A percentile compares a stretch with the other conserved stretches of the same genome.
Conservation (phyloP, 2,888 invertebrate genomes). For the Amphiduros pacificus region DNA sequence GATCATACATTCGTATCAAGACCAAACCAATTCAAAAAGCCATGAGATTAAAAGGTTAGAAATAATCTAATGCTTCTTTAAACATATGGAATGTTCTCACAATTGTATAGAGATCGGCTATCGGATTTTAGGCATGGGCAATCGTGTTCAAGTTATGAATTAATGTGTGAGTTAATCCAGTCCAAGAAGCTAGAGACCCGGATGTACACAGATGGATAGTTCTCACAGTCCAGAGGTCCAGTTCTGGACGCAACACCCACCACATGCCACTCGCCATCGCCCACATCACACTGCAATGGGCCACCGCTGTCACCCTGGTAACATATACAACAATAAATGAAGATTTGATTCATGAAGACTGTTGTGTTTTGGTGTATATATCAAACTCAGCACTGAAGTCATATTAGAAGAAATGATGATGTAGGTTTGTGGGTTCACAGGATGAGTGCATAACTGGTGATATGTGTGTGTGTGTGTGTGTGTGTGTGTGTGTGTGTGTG, state of each 20-base stretch:
- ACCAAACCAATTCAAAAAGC: no score
- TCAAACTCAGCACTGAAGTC: background rate
- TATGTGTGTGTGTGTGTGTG: background rate
- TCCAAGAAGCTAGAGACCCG: slow-evolving; percentile 2
- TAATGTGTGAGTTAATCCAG: background rate
- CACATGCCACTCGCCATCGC: slow-evolving; percentile 8
- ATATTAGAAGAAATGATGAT: background rate
- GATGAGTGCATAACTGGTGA: background rate
- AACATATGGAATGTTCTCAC: no score
- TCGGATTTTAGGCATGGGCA: no score
- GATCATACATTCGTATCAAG: no score
- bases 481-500: background rate
- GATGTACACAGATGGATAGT: slow-evolving; percentile 19
- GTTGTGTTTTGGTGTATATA: background rate
- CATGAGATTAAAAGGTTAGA: no score
- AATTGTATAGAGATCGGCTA: no score
- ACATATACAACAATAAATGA: no score
- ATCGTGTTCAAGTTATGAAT: no score
- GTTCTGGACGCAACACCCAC: slow-evolving; percentile 15
- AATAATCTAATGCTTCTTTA: no score
- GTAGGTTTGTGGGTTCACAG: background rate
- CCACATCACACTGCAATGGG: slow-evolving; percentile 8
- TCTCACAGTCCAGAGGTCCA: slow-evolving; percentile 13
- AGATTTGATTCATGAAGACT: no score
- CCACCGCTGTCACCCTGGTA: slow-evolving; percentile 18